These are phyloP conservation scores for Alfaro cultratus DNA, from an alignment of 2,797 vertebrate genomes.

Conservation along the genomic window DNA sequence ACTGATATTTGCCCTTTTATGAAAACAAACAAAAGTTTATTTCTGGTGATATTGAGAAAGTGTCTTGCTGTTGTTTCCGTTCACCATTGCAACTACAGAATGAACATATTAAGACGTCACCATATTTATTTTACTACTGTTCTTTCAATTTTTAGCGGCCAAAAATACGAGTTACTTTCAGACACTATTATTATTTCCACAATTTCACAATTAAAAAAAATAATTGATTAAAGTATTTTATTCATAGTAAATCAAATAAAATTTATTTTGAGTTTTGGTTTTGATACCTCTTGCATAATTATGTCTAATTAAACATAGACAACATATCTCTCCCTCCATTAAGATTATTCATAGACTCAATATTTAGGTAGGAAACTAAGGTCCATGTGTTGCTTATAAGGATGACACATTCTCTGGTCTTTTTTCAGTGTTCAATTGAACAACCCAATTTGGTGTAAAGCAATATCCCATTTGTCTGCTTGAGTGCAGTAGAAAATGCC, in stretches of 20 bases:
- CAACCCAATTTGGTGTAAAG: background rate
- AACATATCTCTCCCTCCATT: background rate
- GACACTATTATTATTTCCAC: background rate
- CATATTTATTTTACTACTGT: background rate
- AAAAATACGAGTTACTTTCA: background rate
- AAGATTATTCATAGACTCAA: background rate
- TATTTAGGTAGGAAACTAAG: background rate
- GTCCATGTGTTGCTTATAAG: background rate
- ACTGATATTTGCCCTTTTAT: background rate
- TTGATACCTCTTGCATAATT: background rate
- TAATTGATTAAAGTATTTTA: background rate
- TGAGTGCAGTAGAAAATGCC: background rate
- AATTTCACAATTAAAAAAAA: background rate
- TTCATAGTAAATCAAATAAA: background rate
- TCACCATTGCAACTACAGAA: background rate
- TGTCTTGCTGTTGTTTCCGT: background rate
- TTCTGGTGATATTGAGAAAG: background rate
- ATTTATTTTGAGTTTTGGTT: background rate
- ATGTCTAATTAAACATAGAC: background rate
- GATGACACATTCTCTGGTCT: background rate
- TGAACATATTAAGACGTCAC: background rate
- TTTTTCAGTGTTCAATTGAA: background rate
- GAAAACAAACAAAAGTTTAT: background rate
- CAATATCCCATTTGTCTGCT: background rate
- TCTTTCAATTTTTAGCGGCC: background rate